Conservation (phyloP, 2,888 invertebrate genomes). For the Drosophila nigricruria region DNA sequence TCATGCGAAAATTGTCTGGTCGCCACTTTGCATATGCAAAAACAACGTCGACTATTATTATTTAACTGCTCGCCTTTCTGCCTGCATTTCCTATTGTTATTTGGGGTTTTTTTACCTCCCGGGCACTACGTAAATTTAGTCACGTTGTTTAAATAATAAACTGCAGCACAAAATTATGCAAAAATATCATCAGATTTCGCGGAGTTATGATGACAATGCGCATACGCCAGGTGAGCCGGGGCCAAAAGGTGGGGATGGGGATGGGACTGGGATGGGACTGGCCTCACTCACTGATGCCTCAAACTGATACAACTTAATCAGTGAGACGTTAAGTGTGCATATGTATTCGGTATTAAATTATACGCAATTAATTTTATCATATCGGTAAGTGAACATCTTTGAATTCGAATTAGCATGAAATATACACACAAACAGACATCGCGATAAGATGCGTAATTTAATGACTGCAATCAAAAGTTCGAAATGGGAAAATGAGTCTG, state of each 20-base stretch:
- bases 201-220: constrained; percentile 72
- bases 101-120: constrained; percentile 18
- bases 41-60: constrained; percentile 67
- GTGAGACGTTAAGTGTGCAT: constrained; percentile 38
- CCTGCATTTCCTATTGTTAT: constrained; percentile 35
- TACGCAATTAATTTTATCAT: constrained; percentile 72
- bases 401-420: constrained; percentile 73
- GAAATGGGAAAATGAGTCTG: constrained; percentile 21
- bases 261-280: no score
- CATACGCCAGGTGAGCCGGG: constrained; percentile 58
- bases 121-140: constrained; percentile 72
- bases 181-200: constrained; percentile 59
- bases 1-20: constrained; percentile 80
- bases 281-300: constrained; percentile 62
- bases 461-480: constrained; percentile 51
- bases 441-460: constrained; percentile 70
- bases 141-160: constrained; percentile 82
- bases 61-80: constrained; percentile 63
- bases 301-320: constrained; percentile 72
- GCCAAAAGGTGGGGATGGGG: not conserved
- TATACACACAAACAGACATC: constrained; percentile 44
- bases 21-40: constrained; percentile 72
- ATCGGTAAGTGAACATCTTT: constrained; percentile 66
- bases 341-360: constrained; percentile 45
- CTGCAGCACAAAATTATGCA: constrained; percentile 72